Conservation (phyloP, 2,113 vertebrate genomes). For the Jaculus jaculus region DNA sequence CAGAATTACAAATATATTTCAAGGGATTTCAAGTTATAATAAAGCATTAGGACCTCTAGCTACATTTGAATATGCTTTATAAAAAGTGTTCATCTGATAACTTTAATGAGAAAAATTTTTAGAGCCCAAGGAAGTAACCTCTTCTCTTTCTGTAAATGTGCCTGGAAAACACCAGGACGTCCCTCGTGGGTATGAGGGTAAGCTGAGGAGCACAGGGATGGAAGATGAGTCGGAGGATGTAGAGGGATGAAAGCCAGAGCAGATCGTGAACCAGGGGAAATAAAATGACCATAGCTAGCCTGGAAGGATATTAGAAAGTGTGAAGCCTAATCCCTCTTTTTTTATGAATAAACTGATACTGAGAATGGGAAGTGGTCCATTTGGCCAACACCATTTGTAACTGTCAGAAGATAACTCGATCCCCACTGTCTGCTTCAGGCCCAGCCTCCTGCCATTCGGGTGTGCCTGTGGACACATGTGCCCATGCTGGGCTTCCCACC, state of each 20-base stretch:
- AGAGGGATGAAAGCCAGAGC: neutral
- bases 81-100: neutral
- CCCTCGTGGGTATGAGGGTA: neutral
- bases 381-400: too few species aligned
- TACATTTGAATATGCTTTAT: constrained; percentile 32
- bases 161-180: neutral
- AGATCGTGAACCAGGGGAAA: neutral
- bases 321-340: neutral
- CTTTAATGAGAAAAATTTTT: constrained; percentile 30
- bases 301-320: neutral
- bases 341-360: neutral
- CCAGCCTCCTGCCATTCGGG: neutral
- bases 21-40: constrained; percentile 22
- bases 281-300: neutral
- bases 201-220: neutral
- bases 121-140: neutral
- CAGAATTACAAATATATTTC: constrained; percentile 30
- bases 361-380: accelerated
- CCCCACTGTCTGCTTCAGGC: neutral
- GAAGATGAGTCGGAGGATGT: neutral
- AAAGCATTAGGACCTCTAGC: constrained; percentile 12
- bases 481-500: neutral
- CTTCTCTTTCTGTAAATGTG: neutral
- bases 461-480: neutral
- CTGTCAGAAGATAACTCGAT: neutral